Percentiles rank a stretch among this genome's conserved stretches.
Evolutionary conservation across 2,113 vertebrate genomes (phyloP).

Genomic region (Scomber japonicus): DNA sequence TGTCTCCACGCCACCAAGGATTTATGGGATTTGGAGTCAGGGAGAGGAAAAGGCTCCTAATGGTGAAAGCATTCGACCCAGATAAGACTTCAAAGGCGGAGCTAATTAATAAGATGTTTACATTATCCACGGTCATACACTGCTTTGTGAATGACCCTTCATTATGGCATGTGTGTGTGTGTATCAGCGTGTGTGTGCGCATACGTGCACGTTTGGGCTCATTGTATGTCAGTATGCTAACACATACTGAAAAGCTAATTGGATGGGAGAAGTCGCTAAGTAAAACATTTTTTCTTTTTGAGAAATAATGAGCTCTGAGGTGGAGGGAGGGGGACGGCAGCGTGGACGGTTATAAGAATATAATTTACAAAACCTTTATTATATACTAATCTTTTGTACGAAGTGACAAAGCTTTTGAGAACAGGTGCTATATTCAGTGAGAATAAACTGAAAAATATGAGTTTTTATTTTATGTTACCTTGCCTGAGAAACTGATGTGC

Average conservation of each 20-base stretch:
- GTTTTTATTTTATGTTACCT: background rate
- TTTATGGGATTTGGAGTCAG: constrained; percentile 79
- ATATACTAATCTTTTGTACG: background rate
- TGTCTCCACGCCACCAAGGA: constrained; percentile 65
- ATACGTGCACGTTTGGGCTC: constrained; percentile 19
- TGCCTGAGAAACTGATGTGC: background rate
- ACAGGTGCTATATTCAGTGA: background rate
- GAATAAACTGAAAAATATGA: no score
- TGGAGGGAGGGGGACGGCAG: background rate
- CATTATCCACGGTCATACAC: constrained; percentile 80
- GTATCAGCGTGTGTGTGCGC: constrained; percentile 28
- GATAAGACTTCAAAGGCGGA: constrained; percentile 85
- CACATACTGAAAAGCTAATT: constrained; percentile 43
- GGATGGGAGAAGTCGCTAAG: constrained; percentile 30
- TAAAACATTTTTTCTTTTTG: constrained; percentile 30
- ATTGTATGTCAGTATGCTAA: constrained; percentile 26
- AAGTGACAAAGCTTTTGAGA: background rate
- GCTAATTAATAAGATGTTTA: constrained; percentile 87
- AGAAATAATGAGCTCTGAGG: constrained; percentile 2
- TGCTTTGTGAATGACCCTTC: constrained; percentile 74
- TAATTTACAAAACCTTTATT: background rate
- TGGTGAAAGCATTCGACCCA: constrained; percentile 69
- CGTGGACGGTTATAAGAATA: background rate
- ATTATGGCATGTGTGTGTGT: constrained; percentile 48
- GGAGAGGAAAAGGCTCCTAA: constrained; percentile 66